These are phyloP conservation scores for Uloborus plumipes DNA, from an alignment of 2,888 invertebrate genomes.

Conservation along the genomic window DNA sequence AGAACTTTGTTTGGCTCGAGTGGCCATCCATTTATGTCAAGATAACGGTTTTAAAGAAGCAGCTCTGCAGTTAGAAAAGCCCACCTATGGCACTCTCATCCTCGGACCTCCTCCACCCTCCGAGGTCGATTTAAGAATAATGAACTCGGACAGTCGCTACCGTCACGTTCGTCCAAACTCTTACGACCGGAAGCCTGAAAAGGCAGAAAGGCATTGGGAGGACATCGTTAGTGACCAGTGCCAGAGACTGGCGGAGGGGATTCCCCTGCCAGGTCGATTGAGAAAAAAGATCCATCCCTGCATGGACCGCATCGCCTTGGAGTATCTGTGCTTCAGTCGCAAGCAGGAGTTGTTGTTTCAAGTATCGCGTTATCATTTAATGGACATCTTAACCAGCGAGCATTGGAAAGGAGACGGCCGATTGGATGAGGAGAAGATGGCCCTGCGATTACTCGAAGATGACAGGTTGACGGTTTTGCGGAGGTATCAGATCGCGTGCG, in stretches of 20 bases:
- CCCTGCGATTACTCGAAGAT: slow-evolving; percentile 1
- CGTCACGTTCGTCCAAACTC: too few species aligned
- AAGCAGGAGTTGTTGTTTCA: not conserved
- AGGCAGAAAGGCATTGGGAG: not conserved
- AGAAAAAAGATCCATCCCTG: not conserved
- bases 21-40: too few species aligned
- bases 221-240: not conserved
- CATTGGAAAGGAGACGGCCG: not conserved
- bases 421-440: not conserved
- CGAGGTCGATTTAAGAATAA: too few species aligned
- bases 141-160: too few species aligned
- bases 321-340: not conserved
- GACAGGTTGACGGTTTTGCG: not conserved
- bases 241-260: not conserved
- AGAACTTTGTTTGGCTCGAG: too few species aligned
- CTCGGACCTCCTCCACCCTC: too few species aligned
- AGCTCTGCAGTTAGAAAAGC: too few species aligned
- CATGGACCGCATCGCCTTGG: not conserved
- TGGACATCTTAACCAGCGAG: not conserved
- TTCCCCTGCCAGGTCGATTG: not conserved
- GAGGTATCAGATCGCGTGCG: not conserved
- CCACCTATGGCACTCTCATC: too few species aligned
- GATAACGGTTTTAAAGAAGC: too few species aligned
- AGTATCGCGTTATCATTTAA: not conserved
- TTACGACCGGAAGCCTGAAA: too few species aligned